These are phyloP conservation scores for Ptychodera flava DNA, from an alignment of 35 echinoderm and acorn worm genomes.

Conservation along the genomic window DNA sequence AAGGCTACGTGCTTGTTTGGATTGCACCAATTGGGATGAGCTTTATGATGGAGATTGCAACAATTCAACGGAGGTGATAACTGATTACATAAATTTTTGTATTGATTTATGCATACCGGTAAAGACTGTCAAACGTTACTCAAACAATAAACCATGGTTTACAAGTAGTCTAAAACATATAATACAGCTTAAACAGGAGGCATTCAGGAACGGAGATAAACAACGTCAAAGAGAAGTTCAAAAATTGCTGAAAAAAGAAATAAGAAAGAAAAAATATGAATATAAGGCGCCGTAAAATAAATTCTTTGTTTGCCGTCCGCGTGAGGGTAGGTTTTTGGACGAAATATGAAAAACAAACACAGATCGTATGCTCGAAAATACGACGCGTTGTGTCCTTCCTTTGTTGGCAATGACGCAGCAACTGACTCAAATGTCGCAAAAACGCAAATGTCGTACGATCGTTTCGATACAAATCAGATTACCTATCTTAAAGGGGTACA, in stretches of 20 bases:
- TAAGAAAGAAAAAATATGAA: neutral
- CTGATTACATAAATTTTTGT: constrained; percentile 30
- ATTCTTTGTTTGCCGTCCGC: no score
- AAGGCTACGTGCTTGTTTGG: neutral
- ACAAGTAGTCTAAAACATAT: neutral
- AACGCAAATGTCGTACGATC: no score
- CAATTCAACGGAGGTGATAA: constrained; percentile 9
- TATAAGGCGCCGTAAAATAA: no score
- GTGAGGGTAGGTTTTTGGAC: no score
- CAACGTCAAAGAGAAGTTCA: neutral
- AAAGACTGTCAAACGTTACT: constrained; percentile 11
- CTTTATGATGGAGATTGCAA: neutral
- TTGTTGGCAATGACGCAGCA: no score
- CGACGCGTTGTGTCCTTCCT: no score
- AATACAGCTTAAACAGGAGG: neutral
- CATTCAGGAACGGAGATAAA: neutral
- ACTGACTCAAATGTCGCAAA: no score
- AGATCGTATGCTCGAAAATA: no score
- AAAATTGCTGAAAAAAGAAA: neutral
- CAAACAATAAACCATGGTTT: constrained; percentile 22
- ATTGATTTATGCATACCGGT: constrained; percentile 4
- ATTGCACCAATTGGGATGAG: neutral
- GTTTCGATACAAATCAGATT: no score
- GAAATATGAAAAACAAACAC: no score
- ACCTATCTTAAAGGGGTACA: no score